A percentile compares a stretch with the other conserved stretches of the same genome.
Evolutionary conservation across 1,140 invertebrate genomes (phyloP).

Genomic region (Panagrolaimus sp.): DNA sequence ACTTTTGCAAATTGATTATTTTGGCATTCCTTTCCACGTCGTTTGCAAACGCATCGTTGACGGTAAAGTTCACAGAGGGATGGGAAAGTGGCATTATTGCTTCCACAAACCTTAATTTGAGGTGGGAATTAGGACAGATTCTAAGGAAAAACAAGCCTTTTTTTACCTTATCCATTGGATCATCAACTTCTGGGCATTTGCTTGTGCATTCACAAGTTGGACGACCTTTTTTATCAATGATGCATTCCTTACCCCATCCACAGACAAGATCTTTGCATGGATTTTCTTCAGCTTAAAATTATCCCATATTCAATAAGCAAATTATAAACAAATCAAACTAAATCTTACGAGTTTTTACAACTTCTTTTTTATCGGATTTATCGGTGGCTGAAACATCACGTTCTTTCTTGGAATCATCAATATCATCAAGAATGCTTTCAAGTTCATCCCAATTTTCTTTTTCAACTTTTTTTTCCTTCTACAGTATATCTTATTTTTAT

Average conservation of each 20-base stretch:
- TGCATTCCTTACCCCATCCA: slow-evolving; percentile 79
- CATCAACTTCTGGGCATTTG: slow-evolving; percentile 67
- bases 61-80: slow-evolving; percentile 87
- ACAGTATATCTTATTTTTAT: neutral
- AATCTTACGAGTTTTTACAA: slow-evolving; percentile 28
- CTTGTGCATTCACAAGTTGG: slow-evolving; percentile 79
- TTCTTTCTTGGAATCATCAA: slow-evolving; percentile 34
- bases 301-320: neutral
- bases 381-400: slow-evolving; percentile 22
- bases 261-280: slow-evolving; percentile 79
- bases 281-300: slow-evolving; percentile 60
- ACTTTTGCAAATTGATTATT: slow-evolving; percentile 64
- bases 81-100: slow-evolving; percentile 83
- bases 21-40: slow-evolving; percentile 69
- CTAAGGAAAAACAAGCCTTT: too few species aligned
- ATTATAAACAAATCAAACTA: neutral
- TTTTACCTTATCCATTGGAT: slow-evolving; percentile 53
- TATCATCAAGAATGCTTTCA: slow-evolving; percentile 44
- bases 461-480: neutral
- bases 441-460: slow-evolving; percentile 30
- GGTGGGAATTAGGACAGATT: slow-evolving; percentile 3
- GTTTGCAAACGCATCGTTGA: slow-evolving; percentile 79
- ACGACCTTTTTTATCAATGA: slow-evolving; percentile 68
- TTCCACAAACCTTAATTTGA: slow-evolving; percentile 72
- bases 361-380: slow-evolving; percentile 1